Base-by-base conservation (phyloP, 2,888 invertebrate genomes). In the Meghimatium bilineatum region DNA sequence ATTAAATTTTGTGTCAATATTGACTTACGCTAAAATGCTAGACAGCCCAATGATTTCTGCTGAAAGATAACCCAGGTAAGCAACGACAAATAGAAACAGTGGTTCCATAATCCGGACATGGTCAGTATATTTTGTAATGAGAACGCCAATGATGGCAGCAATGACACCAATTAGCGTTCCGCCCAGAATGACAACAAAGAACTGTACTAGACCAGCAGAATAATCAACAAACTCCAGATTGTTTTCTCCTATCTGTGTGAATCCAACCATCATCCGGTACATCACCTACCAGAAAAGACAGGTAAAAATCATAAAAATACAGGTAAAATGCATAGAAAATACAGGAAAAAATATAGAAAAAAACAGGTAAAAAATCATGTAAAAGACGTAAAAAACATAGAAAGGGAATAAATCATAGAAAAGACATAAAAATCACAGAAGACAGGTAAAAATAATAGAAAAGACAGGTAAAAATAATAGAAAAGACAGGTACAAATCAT, bases 1-100 rank as follows among this genome's bases (percentile, higher is more conserved):
- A 44, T 10, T 29, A 10, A 34, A 69, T 34, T 12, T 67, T 32
- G 69, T 36, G 38, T 14, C 23, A 69, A 52, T 20, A 67, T 1
- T 32, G 3, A 74, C 98, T 97, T 95, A 99, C 99, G 99, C 97
- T 90, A 99, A 95, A 91, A 99, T 99, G 81, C 99, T 98, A 88
- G 99, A 99, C 96, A 99, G 96, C 93, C 99, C 98, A 94, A 99
- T 98, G 95, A 99, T 97, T 95, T 99, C 99, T 76, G 99, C 99
- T 92, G 97, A 97, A 83, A 99, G 95, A 94, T 99, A 99, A 83
- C 99, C 97, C 93, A 99, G 94, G 93, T 99, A 99, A 82, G 99
- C 98, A 96, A 99, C 97, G 82, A 99, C 97, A 93, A 99, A 98
- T 93, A 99, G 97, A 94, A 99, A 98, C 92, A 99, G 97, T 23